Evolutionary conservation across 2,797 vertebrate genomes (phyloP).

Genomic region (Falco naumanni): DNA sequence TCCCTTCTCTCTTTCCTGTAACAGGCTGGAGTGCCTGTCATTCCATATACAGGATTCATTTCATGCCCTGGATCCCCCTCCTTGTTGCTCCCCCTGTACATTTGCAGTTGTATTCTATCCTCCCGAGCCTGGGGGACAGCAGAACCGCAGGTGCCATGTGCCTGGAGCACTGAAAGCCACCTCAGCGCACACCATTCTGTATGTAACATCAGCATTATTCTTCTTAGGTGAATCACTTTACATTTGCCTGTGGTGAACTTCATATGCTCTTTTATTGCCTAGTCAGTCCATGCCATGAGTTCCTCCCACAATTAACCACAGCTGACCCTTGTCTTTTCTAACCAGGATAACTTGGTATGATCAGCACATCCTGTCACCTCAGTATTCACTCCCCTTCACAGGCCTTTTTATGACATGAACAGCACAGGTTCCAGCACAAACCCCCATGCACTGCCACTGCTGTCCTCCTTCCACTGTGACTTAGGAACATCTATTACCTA

Average conservation of each 20-base stretch:
- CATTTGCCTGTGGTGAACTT: neutral
- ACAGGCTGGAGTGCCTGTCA: neutral
- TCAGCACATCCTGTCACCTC: neutral
- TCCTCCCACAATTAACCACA: neutral
- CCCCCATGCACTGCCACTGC: neutral
- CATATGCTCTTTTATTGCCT: neutral
- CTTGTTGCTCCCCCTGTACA: neutral
- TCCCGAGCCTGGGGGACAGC: neutral
- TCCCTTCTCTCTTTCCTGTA: neutral
- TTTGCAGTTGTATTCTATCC: neutral
- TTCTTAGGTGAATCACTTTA: neutral
- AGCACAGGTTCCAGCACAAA: neutral
- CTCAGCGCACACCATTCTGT: neutral
- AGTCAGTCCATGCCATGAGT: neutral
- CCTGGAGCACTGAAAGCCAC: neutral
- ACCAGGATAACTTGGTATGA: neutral
- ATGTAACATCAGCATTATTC: neutral
- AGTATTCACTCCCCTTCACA: neutral
- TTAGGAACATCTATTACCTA: neutral
- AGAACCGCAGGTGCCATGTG: accelerated
- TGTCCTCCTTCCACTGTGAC: neutral
- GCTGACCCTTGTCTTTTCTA: neutral
- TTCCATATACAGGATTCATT: neutral
- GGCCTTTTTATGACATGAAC: neutral
- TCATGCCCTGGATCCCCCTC: neutral